These are phyloP conservation scores for Nesidiocoris tenuis DNA, from an alignment of 2,888 invertebrate species.

Conservation along the genomic window DNA sequence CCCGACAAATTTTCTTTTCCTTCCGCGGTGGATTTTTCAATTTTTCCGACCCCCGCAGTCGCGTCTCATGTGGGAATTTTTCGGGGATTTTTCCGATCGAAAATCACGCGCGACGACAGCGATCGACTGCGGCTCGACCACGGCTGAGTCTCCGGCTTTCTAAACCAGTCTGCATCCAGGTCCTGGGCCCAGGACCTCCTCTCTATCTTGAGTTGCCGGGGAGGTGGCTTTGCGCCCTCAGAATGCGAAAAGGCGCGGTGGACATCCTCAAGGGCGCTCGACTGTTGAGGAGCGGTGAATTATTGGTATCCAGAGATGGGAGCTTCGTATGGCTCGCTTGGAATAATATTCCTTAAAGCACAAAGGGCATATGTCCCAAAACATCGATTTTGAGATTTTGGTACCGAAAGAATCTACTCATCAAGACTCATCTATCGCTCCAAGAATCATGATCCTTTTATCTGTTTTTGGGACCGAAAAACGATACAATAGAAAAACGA, in stretches of 20 bases:
- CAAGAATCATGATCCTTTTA: too few relatives aligned
- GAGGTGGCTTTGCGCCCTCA: not conserved
- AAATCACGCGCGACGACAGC: not conserved
- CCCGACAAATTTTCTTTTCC: not conserved
- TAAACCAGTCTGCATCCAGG: not conserved
- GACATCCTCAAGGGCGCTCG: not conserved
- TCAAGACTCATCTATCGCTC: too few relatives aligned
- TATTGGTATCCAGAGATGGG: not conserved
- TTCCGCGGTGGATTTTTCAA: not conserved
- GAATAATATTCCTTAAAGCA: too few relatives aligned
- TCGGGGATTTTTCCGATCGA: not conserved
- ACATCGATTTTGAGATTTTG: too few relatives aligned
- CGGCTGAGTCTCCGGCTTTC: not conserved
- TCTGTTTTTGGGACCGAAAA: too few relatives aligned
- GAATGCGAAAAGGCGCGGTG: not conserved
- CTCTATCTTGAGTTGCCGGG: not conserved
- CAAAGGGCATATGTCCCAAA: too few relatives aligned
- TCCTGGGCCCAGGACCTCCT: not conserved
- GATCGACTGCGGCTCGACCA: not conserved
- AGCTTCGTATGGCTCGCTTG: too few relatives aligned
- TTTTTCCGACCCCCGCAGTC: not conserved
- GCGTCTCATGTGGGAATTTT: not conserved
- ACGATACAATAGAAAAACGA: too few relatives aligned
- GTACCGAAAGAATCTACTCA: too few relatives aligned
- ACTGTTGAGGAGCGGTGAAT: not conserved